Evolutionary conservation across 2,113 vertebrate genomes (phyloP), one percentile per base, ranked within the genome.

Genomic region (Misgurnus anguillicaudatus): DNA sequence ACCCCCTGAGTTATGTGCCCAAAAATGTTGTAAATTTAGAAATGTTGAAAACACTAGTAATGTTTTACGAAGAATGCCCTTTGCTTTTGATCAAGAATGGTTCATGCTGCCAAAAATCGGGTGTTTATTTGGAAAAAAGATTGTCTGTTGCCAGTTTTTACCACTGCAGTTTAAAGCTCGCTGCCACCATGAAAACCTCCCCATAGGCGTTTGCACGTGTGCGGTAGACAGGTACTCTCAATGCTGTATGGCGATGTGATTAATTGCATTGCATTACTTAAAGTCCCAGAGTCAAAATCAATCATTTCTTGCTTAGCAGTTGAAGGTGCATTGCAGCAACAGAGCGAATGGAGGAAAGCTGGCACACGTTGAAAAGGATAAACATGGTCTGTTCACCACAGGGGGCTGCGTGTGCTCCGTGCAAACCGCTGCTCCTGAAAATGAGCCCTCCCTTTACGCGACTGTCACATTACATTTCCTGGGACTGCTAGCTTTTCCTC

Each of bases 261-360:
- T 68, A 81, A 84, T 81, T 84, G 69, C 38, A 4, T 77, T 31
- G 17, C 45, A 61, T 81, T 81, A 81, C 51, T 78, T 75, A 45
- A 53, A 47, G 45, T 45, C 75, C 58, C 24, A 13, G 45, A 69
- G 17, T 78, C 63, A 14, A 17, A 64, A 84, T 84, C 82, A 81
- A 65, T 84, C 64, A 39, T 51, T 72, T n/a, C 9, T 66, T 76
- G 63, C 61, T 48, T 24, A 77, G 38, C 62, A 45, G 68, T 47
- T 64, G 17, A 47, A 78, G 79, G 71, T 84, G 79, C 79, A 81
- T 70, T 84, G 83, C 75, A 9, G 64, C 16, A n/a, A 81, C 10
- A 10, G 21, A 63, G 57, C 69, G 42, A 42, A 11, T 24, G 58
- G 38, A 63, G 74, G 69, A 31, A 68, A 73, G 71, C 47, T 38